Evolutionary conservation across 2,113 vertebrate species (phyloP).

Genomic region (Speoplatyrhinus poulsoni): DNA sequence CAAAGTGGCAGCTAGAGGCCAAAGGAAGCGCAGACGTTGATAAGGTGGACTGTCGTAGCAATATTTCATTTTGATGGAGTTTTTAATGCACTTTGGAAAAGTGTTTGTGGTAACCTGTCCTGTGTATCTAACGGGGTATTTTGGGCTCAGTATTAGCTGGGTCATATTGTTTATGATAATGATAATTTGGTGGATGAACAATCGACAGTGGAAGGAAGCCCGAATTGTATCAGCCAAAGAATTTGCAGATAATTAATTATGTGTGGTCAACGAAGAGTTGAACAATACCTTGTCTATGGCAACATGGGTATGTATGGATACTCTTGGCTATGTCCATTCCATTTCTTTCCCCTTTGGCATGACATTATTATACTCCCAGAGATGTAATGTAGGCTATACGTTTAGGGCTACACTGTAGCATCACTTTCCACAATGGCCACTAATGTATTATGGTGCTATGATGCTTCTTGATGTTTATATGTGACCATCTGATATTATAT

Average conservation of each 20-base stretch:
- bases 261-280: slow-evolving; percentile 79
- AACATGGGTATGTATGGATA: slow-evolving; percentile 79
- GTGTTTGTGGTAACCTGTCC: slow-evolving; percentile 81
- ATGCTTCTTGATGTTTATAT: too few relatives aligned
- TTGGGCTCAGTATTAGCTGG: slow-evolving; percentile 89
- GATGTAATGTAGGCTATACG: too few relatives aligned
- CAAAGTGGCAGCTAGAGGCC: too few relatives aligned
- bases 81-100: slow-evolving; percentile 68
- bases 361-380: too few relatives aligned
- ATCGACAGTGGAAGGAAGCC: slow-evolving; percentile 80
- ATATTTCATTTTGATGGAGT: slow-evolving; percentile 64
- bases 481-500: too few relatives aligned
- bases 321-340: too few relatives aligned
- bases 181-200: slow-evolving; percentile 86
- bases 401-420: too few relatives aligned
- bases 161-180: slow-evolving; percentile 82
- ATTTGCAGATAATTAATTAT: slow-evolving; percentile 82
- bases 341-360: too few relatives aligned
- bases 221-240: slow-evolving; percentile 84
- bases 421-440: too few relatives aligned
- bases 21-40: too few relatives aligned
- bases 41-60: slow-evolving; percentile 39
- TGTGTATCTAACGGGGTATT: slow-evolving; percentile 85
- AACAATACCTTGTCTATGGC: slow-evolving; percentile 76
- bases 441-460: too few relatives aligned